Base-by-base conservation (phyloP, 1,140 invertebrate species). In the Drosophila kepulauana region DNA sequence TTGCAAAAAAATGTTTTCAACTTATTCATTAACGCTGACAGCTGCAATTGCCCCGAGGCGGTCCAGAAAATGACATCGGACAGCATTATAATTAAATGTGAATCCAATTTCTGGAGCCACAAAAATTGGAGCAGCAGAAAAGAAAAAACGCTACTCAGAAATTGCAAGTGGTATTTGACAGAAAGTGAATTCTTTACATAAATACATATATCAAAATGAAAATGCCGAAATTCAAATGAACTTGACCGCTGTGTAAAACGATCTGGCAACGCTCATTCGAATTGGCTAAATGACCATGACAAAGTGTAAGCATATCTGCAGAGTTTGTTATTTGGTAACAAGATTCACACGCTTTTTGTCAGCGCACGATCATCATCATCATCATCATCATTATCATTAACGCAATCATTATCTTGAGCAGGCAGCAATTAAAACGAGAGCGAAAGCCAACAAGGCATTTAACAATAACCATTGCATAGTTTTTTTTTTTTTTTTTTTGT, bases 381-480 rank as follows among this genome's bases (percentile, higher is more conserved):
- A 62, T 49, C 59, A 62, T 30, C 8, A 35, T n/a, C 41, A 56
- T 65, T 6, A 66, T 54, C 57, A 66, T 70, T 30, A 78, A 66
- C 51, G 35, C 13, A 38, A 63, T 80, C 77, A 75, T 74, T 75
- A 63, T 61, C 33, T 63, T 74, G 41, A 64, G 67, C 76, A 84
- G 81, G 56, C 69, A 46, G 82, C 82, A 86, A 85, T 85, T 86
- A 85, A 86, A 86, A 78, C 45, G 35, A 56, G 61, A 76, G 78
- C 81, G 81, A 82, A 85, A 85, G 82, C 85, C 70, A 86, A 25
- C 20, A 38, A 81, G 74, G 72, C 71, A 79, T 70, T 81, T 75
- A 64, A 75, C 69, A 75, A 51, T 63, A 63, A 66, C 78, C 71
- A 80, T 75, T 80, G 54, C 61, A 49, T 74, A 81, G 72, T 81